These are phyloP conservation scores for Agrypnus murinus DNA, from an alignment of 2,888 invertebrate species.

Conservation along the genomic window DNA sequence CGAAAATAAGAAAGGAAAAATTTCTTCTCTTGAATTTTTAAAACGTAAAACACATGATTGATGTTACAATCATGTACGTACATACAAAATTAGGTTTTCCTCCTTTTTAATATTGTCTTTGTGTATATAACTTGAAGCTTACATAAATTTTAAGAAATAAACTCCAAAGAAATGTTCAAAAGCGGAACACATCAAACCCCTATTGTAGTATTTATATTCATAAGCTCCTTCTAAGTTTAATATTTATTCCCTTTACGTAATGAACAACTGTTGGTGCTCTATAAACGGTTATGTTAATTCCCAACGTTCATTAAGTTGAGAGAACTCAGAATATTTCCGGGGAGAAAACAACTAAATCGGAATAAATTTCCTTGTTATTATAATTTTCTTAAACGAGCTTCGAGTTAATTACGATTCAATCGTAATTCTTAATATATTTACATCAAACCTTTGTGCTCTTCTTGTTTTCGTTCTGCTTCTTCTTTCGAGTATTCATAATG, in stretches of 20 bases:
- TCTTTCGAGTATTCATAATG: too few relatives aligned
- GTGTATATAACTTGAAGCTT: not conserved
- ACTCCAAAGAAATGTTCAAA: not conserved
- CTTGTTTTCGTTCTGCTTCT: too few relatives aligned
- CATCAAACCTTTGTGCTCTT: too few relatives aligned
- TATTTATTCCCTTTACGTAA: slow-evolving; percentile 37
- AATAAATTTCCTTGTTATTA: slow-evolving; percentile 30
- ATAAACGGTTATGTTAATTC: slow-evolving; percentile 41
- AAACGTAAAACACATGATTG: not conserved
- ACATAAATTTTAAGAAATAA: not conserved
- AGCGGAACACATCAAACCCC: not conserved
- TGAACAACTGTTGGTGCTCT: slow-evolving; percentile 39
- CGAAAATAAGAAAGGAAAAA: not conserved
- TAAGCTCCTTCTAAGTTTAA: slow-evolving; percentile 19
- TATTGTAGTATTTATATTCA: slow-evolving; percentile 36
- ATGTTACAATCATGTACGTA: not conserved
- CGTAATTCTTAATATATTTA: slow-evolving; percentile 7
- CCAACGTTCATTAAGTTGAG: slow-evolving; percentile 24
- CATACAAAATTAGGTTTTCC: not conserved
- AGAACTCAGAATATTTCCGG: slow-evolving; percentile 20
- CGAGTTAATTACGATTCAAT: slow-evolving; percentile 1
- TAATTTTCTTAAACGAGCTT: slow-evolving; percentile 11
- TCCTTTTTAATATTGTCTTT: not conserved
- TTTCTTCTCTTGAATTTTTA: not conserved
- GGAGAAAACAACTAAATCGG: slow-evolving; percentile 25